phyloP scores from a whole-genome alignment of 2,888 invertebrate species.

The Keiferia lycopersicella region DNA sequence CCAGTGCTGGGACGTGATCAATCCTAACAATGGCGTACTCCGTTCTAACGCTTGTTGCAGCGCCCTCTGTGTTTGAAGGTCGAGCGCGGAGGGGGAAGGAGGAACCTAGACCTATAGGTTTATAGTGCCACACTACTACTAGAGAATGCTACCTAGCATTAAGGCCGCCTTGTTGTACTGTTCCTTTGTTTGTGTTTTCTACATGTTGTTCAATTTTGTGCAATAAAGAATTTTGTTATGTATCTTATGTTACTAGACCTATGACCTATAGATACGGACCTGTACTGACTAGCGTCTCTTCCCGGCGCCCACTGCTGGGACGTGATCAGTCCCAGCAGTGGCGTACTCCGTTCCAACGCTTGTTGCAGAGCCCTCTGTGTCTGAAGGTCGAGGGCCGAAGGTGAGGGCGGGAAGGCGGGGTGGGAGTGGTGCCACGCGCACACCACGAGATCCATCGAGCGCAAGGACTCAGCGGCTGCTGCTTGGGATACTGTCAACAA shows the following conservation, averaged over 20 bases:
- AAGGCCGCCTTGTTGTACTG: no score
- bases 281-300: constrained; percentile 77
- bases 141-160: no score
- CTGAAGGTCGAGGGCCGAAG: constrained; percentile 85
- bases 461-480: constrained; percentile 81
- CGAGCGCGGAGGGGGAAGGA: constrained; percentile 85
- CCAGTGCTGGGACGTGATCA: constrained; percentile 85
- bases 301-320: constrained; percentile 83
- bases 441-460: constrained; percentile 67
- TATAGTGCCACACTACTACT: no score
- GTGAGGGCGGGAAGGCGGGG: constrained; percentile 85
- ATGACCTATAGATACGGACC: no score
- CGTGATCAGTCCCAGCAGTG: constrained; percentile 84
- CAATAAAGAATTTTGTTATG: no score
- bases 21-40: constrained; percentile 79
- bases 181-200: no score
- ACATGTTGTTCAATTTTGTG: no score
- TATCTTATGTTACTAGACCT: no score
- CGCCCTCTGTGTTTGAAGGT: constrained; percentile 84
- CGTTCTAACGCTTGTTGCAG: constrained; percentile 71
- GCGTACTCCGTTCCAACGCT: constrained; percentile 64
- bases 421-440: constrained; percentile 91
- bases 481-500: constrained; percentile 71
- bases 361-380: constrained; percentile 82
- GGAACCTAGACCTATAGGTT: no score